Conservation (phyloP, 2,888 invertebrate genomes). For the Octodonta nipae region DNA sequence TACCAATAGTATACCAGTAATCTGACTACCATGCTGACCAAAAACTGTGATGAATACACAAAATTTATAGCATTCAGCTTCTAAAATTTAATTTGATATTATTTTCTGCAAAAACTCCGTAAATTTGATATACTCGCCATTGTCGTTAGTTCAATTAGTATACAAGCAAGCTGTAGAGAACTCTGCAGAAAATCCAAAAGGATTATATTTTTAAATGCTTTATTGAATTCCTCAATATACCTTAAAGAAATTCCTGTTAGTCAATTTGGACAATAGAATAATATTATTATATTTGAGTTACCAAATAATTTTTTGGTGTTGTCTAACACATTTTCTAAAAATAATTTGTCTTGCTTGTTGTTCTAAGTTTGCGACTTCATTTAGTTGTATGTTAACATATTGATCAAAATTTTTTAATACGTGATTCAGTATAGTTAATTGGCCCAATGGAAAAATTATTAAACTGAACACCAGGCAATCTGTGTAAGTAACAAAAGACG, state of each 20-base stretch:
- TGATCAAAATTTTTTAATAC: constrained; percentile 13
- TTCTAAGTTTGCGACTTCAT: constrained; percentile 5
- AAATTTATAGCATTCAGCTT: constrained; percentile 9
- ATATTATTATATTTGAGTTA: constrained; percentile 3
- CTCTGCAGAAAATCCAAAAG: constrained; percentile 20
- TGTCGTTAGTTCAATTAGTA: constrained; percentile 8
- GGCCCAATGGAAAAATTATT: constrained; percentile 16
- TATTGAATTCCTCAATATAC: constrained; percentile 16
- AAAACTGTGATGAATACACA: constrained; percentile 11
- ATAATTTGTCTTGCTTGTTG: constrained; percentile 13
- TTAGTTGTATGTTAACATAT: constrained; percentile 9
- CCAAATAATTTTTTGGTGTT: constrained; percentile 12
- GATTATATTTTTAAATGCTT: constrained; percentile 17
- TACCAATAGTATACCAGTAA: constrained; percentile 17
- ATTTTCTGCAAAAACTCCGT: too few species aligned
- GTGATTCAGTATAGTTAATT: constrained; percentile 15
- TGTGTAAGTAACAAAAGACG: constrained; percentile 16
- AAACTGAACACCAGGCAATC: constrained; percentile 17
- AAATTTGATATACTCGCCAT: neutral
- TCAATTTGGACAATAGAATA: constrained; percentile 2
- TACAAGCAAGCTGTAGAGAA: constrained; percentile 18
- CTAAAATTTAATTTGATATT: constrained; percentile 7
- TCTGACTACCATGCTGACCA: constrained; percentile 15
- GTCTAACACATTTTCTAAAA: constrained; percentile 10
- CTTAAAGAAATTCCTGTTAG: constrained; percentile 12